phyloP scores from a whole-genome alignment of 2,888 invertebrate genomes.

The Onchidella celtica region DNA sequence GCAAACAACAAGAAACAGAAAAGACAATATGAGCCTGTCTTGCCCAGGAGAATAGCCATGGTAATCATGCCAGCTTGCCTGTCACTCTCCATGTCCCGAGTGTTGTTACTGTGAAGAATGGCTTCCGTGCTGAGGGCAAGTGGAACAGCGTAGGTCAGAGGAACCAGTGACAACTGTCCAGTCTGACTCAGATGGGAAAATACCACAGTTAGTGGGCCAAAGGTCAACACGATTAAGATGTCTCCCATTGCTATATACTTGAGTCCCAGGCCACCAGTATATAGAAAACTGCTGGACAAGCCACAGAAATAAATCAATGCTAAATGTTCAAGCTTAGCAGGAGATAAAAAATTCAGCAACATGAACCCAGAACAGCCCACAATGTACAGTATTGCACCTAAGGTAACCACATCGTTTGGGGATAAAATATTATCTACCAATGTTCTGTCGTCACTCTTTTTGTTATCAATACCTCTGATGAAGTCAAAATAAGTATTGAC shows the following conservation, averaged over 20 bases:
- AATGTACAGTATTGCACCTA: constrained; percentile 93
- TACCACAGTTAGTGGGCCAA: constrained; percentile 95
- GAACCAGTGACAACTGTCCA: constrained; percentile 91
- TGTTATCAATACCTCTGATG: constrained; percentile 94
- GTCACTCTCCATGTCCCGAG: constrained; percentile 93
- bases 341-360: constrained; percentile 88
- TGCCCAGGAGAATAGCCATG: constrained; percentile 94
- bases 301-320: constrained; percentile 97
- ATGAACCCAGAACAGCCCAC: constrained; percentile 93
- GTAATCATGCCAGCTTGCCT: constrained; percentile 95
- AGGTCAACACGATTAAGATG: constrained; percentile 93
- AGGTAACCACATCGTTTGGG: constrained; percentile 90
- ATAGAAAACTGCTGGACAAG: constrained; percentile 95
- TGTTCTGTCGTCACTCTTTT: constrained; percentile 93
- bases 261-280: constrained; percentile 96
- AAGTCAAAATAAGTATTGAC: constrained; percentile 98
- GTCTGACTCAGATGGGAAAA: constrained; percentile 96
- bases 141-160: constrained; percentile 95
- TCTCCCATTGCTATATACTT: constrained; percentile 98
- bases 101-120: constrained; percentile 96
- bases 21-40: constrained; percentile 93
- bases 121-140: constrained; percentile 96
- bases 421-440: constrained; percentile 94
- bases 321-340: constrained; percentile 95
- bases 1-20: constrained; percentile 94